Evolutionary conservation across 2,888 invertebrate genomes (phyloP), one percentile per base, ranked within the genome.

Genomic region (Caenorhabditis zanzibari): DNA sequence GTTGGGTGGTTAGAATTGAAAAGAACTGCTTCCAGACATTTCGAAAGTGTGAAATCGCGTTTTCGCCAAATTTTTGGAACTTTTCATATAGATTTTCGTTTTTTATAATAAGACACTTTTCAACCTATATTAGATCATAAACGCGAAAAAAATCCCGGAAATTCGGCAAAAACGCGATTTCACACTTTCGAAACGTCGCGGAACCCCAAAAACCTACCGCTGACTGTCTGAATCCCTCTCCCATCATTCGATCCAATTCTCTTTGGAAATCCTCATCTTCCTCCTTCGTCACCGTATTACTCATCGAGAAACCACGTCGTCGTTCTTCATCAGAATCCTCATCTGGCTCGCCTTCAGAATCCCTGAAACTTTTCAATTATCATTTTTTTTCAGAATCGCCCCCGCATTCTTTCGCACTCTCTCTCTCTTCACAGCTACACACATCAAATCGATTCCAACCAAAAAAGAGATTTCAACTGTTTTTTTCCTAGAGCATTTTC

Each of bases 261-360:
- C 88, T 75, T 68, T 87, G 81, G 63, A 91, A 91, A 35, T 91
- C 91, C 26, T 90, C 91, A 54, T 91, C 91, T 58, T 91, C 90
- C 44, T 83, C 80, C 58, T 83, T 83, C 12, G 80, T 64, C 1
- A 77, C 75, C 7, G 26, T 14, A 58, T 64, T 66, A 19, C 24
- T 24, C 63, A 52, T 26, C 44, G 56, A 19, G 47, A 72, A 35
- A 64, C 64, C 7, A 38, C 68, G 12, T 73, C 47, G 4, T 71
- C 77, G 22, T 5, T 74, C 71, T 14, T 38, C 47, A 19, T 74
- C 68, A n/a, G 68, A 59, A 59, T 77, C 77, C 26, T 54, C 54
- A 19, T 47, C 47, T 47, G n/a, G 47, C 12, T 54, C 54, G 4
- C 24, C 24, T 54, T 54, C 68, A 24, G 68, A 59, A 59, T 77